phyloP scores from a whole-genome alignment of 2,888 invertebrate genomes.

The Drosophila kambysellisi region DNA sequence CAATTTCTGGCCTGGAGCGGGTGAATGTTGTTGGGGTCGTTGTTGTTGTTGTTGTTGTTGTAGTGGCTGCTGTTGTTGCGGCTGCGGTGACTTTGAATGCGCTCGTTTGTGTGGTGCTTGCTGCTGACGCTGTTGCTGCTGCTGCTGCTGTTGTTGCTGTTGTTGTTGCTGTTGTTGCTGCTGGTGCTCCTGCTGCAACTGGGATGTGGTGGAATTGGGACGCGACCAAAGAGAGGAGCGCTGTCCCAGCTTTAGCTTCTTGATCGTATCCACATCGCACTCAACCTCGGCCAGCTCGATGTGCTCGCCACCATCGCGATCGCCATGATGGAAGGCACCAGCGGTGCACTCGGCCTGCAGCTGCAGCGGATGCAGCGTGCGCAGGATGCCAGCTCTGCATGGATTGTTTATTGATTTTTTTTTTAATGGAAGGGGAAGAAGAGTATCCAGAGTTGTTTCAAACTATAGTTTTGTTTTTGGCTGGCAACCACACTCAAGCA shows the following conservation, averaged over 20 bases:
- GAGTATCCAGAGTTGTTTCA: conserved; percentile 67
- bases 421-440: conserved; percentile 48
- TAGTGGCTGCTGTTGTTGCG: conserved; percentile 77
- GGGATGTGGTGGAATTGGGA: conserved; percentile 85
- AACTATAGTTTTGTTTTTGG: conserved; percentile 45
- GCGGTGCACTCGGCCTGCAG: conserved; percentile 84
- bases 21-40: conserved; percentile 83
- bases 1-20: conserved; percentile 85
- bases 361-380: conserved; percentile 89
- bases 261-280: conserved; percentile 90
- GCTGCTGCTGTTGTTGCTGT: conserved; percentile 74
- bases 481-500: conserved; percentile 70
- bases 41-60: conserved; percentile 56
- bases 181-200: conserved; percentile 80
- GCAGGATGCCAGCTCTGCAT: conserved; percentile 85
- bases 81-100: conserved; percentile 77
- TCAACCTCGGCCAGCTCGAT: conserved; percentile 90
- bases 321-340: conserved; percentile 79
- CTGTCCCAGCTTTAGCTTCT: conserved; percentile 90
- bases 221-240: conserved; percentile 90
- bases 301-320: conserved; percentile 81
- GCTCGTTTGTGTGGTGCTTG: conserved; percentile 68
- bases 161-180: conserved; percentile 73
- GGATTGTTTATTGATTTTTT: conserved; percentile 23
- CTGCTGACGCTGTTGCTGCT: conserved; percentile 86